Conservation (phyloP, 2,888 invertebrate genomes). For the Spilarctia lutea region DNA sequence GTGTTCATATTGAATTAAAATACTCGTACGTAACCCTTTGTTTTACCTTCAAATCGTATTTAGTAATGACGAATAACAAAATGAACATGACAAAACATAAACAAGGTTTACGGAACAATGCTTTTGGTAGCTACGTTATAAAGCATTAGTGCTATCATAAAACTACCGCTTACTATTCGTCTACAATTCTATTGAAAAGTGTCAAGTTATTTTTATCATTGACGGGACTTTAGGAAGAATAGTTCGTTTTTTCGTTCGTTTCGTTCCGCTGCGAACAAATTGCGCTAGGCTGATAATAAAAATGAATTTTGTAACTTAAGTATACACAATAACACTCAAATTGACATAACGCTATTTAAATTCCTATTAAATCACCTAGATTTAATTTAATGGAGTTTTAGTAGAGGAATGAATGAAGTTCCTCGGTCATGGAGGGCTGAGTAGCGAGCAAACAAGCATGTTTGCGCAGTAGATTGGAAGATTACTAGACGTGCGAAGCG, state of each 20-base stretch:
- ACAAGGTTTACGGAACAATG: not conserved
- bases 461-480: constrained; percentile 53
- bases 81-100: not conserved
- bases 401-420: constrained; percentile 28
- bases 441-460: constrained; percentile 50
- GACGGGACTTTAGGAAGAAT: too few species aligned
- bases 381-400: constrained; percentile 35
- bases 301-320: not conserved
- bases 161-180: not conserved
- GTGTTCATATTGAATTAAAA: not conserved
- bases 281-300: too few species aligned
- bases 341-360: not conserved
- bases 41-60: not conserved
- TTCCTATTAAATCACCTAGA: constrained; percentile 8
- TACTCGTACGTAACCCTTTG: not conserved
- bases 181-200: too few species aligned
- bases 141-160: not conserved
- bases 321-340: not conserved
- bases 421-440: constrained; percentile 43
- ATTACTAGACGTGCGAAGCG: constrained; percentile 40
- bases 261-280: too few species aligned
- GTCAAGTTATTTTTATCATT: too few species aligned
- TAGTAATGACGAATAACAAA: not conserved
- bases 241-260: too few species aligned
- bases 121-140: not conserved